Evolutionary conservation across 1,140 invertebrate genomes (phyloP).

Genomic region (Hycleus cichorii): DNA sequence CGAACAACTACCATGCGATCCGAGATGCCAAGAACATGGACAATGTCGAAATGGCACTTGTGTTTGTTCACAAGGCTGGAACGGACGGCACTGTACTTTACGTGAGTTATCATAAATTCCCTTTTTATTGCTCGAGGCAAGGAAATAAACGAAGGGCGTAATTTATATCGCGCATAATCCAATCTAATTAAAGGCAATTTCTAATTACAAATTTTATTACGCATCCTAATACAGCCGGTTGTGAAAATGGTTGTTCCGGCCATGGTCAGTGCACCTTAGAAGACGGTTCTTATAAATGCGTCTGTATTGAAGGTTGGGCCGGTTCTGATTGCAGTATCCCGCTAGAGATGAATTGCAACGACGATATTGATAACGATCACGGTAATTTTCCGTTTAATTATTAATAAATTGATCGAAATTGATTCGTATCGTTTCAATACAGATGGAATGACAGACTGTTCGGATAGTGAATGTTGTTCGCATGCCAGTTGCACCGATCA

Average conservation of each 20-base stretch:
- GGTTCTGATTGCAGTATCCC: constrained; percentile 85
- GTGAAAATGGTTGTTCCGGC: constrained; percentile 85
- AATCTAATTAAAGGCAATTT: too few relatives aligned
- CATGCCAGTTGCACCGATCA: constrained; percentile 76
- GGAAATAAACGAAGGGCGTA: not conserved
- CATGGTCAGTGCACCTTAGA: constrained; percentile 83
- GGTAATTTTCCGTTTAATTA: constrained; percentile 52
- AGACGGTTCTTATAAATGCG: constrained; percentile 83
- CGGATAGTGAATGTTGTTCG: constrained; percentile 92
- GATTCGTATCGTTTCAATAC: not conserved
- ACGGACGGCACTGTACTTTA: constrained; percentile 90
- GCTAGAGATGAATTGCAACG: constrained; percentile 86
- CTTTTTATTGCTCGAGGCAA: not conserved
- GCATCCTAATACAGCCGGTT: constrained; percentile 66
- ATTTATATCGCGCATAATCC: not conserved
- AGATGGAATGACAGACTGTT: constrained; percentile 98
- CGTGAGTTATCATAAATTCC: constrained; percentile 59
- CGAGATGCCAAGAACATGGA: constrained; percentile 89
- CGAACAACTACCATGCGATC: constrained; percentile 80
- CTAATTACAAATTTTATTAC: not conserved
- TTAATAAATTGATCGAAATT: not conserved
- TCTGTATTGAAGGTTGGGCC: constrained; percentile 86
- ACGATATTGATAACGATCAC: constrained; percentile 93
- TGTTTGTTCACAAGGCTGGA: constrained; percentile 94
- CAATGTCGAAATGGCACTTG: constrained; percentile 97